Percentiles rank a stretch among this genome's conserved stretches.
Evolutionary conservation across 1,140 invertebrate genomes (phyloP).

Genomic region (Lutraria rhynchaena): DNA sequence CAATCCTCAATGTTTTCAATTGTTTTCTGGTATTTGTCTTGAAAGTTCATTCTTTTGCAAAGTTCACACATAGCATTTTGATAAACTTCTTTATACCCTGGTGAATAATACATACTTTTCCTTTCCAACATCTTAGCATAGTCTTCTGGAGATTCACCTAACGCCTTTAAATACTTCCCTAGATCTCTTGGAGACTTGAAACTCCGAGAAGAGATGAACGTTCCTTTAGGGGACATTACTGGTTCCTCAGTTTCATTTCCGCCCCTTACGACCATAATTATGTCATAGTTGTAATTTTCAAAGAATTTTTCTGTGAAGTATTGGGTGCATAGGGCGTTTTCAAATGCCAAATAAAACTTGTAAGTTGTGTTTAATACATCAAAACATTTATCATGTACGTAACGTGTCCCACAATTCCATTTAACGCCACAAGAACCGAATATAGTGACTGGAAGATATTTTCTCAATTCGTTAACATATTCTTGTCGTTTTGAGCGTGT

Average conservation of each 20-base stretch:
- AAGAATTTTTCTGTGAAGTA: conserved; percentile 43
- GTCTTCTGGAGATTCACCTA: conserved; percentile 14
- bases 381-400: conserved; percentile 35
- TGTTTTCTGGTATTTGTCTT: background rate
- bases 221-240: too few species aligned
- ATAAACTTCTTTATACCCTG: conserved; percentile 20
- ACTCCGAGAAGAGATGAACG: conserved; percentile 38
- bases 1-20: too few species aligned
- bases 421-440: conserved; percentile 5
- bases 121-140: conserved; percentile 11
- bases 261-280: conserved; percentile 4
- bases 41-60: conserved; percentile 12
- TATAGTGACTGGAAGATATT: conserved; percentile 25
- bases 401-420: conserved; percentile 13
- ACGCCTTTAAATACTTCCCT: conserved; percentile 20
- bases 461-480: conserved; percentile 39
- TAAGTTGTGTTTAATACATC: conserved; percentile 25
- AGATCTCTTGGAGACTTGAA: conserved; percentile 17
- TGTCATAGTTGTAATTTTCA: conserved; percentile 46
- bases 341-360: conserved; percentile 47
- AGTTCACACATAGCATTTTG: conserved; percentile 16
- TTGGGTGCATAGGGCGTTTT: conserved; percentile 13
- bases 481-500: conserved; percentile 19
- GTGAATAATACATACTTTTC: conserved; percentile 17
- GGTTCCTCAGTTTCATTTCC: conserved; percentile 12